Percentiles rank a stretch among this genome's conserved stretches.
Evolutionary conservation across 1,140 invertebrate species (phyloP).

Genomic region (Lasioglossum baleicum): DNA sequence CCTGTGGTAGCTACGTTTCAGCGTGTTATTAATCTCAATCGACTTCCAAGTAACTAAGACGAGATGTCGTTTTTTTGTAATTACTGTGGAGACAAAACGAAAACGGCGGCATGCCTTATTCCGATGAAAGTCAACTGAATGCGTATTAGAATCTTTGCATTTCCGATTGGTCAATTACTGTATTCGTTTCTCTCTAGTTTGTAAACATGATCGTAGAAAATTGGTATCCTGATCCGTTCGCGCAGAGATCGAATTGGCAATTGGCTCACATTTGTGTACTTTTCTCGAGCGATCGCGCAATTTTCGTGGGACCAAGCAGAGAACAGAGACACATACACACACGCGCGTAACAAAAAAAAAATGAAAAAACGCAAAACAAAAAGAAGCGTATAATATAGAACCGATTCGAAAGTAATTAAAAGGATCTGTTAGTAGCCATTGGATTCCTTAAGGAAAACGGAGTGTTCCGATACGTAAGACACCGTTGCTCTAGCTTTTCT

Average conservation of each 20-base stretch:
- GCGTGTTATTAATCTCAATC: constrained; percentile 38
- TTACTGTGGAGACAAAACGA: constrained; percentile 13
- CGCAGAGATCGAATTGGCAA: not conserved
- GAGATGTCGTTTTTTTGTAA: constrained; percentile 24
- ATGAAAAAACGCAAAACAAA: not conserved
- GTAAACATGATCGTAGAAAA: constrained; percentile 3
- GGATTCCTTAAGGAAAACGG: not conserved
- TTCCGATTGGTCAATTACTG: constrained; percentile 22
- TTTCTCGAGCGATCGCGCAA: constrained; percentile 59
- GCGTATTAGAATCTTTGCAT: not conserved
- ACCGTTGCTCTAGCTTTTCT: not conserved
- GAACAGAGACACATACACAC: not conserved
- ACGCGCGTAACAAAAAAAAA: not conserved
- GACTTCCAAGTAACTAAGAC: constrained; percentile 49
- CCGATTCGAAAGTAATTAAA: constrained; percentile 43
- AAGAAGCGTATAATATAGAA: not conserved
- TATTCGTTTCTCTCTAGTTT: constrained; percentile 24
- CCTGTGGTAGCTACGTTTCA: constrained; percentile 34
- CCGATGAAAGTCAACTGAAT: constrained; percentile 54
- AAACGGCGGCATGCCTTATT: constrained; percentile 52
- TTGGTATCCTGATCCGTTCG: constrained; percentile 25
- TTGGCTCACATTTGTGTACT: constrained; percentile 12
- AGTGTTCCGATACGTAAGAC: not conserved
- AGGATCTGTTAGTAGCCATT: not conserved
- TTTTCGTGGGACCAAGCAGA: constrained; percentile 70